Percentiles rank a stretch among this genome's conserved stretches.
Evolutionary conservation across 1,140 invertebrate species (phyloP).

Genomic region (Sycobia sp.): DNA sequence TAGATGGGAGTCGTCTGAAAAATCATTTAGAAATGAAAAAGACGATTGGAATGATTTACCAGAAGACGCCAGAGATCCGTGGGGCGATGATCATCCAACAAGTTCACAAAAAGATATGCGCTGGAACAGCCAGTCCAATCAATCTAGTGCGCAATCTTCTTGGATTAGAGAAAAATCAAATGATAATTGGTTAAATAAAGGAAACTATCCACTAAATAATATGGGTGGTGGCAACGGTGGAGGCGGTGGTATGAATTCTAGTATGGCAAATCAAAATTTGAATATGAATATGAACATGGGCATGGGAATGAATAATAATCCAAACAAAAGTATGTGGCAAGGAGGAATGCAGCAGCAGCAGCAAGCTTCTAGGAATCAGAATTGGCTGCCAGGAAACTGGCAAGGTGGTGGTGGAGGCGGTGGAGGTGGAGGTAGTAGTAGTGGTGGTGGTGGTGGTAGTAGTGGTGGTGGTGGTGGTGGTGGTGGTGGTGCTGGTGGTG

Average conservation of each 20-base stretch:
- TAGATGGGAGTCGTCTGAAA: conserved; percentile 26
- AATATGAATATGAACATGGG: conserved; percentile 26
- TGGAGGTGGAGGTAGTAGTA: too few relatives aligned
- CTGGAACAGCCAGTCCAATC: conserved; percentile 9
- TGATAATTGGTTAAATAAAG: conserved; percentile 19
- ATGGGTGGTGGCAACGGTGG: background rate
- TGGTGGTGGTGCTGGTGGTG: background rate
- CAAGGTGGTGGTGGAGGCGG: too few relatives aligned
- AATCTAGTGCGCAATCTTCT: background rate
- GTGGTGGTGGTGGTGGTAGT: background rate
- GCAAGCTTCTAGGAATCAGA: conserved; percentile 18
- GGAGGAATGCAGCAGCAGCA: conserved; percentile 14
- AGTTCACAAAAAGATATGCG: conserved; percentile 11
- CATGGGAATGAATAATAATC: conserved; percentile 26
- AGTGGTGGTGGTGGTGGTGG: background rate
- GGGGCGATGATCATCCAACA: conserved; percentile 50
- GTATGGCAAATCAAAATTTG: conserved; percentile 1
- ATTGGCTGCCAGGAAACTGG: conserved; percentile 30
- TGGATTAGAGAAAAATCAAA: conserved; percentile 31
- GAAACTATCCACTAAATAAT: conserved; percentile 16
- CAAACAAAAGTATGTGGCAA: conserved; percentile 21
- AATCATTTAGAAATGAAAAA: conserved; percentile 38
- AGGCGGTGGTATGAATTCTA: conserved; percentile 1
- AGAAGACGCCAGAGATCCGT: conserved; percentile 58
- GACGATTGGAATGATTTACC: conserved; percentile 57